These are phyloP conservation scores for Lichenostomus cassidix DNA, from an alignment of 2,113 vertebrate species.

Conservation along the genomic window DNA sequence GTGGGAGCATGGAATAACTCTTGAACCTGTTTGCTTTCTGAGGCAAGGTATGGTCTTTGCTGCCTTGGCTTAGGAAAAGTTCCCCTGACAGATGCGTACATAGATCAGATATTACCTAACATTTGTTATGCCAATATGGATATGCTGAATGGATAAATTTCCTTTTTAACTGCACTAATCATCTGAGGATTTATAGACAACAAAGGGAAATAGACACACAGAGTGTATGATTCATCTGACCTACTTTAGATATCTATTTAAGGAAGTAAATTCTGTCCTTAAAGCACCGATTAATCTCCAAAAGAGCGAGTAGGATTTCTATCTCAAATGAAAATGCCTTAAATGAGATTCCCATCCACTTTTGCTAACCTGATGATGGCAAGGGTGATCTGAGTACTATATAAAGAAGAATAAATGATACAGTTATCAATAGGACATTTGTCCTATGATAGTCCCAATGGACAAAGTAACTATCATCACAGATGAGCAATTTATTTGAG, in stretches of 20 bases:
- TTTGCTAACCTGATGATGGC: not conserved
- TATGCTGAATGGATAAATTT: not conserved
- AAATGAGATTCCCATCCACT: not conserved
- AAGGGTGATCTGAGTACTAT: not conserved
- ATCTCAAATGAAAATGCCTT: not conserved
- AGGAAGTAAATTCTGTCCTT: slow-evolving; percentile 5
- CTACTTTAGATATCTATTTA: slow-evolving; percentile 6
- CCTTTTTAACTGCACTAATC: not conserved
- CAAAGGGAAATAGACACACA: not conserved
- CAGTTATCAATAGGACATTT: not conserved
- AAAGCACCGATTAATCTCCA: not conserved
- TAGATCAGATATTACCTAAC: not conserved
- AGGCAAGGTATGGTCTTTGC: not conserved
- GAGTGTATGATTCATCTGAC: not conserved
- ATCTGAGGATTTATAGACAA: slow-evolving; percentile 4
- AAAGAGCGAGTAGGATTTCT: not conserved
- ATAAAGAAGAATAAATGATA: not conserved
- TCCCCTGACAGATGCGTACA: fast-evolving
- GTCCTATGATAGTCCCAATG: not conserved
- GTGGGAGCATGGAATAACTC: not conserved
- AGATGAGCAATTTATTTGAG: not conserved
- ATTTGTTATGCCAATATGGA: not conserved
- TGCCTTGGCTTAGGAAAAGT: not conserved
- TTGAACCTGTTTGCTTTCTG: not conserved
- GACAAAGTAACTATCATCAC: not conserved